Conservation (phyloP, 2,113 vertebrate genomes). For the Otus sunia region DNA sequence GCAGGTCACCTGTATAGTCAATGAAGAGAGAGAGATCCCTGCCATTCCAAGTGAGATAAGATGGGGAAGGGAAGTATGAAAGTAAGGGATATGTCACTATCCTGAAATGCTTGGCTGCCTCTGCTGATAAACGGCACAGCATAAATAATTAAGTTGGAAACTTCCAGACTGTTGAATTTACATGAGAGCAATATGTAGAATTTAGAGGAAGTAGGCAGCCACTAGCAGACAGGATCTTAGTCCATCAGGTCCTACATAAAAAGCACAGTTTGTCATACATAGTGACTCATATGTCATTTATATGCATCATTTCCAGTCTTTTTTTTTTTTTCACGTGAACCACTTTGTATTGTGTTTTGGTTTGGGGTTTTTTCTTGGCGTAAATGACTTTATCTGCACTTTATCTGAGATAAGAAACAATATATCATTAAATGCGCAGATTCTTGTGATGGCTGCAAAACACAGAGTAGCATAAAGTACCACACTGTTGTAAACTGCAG, state of each 20-base stretch:
- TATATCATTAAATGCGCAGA: not conserved
- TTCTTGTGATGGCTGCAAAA: not conserved
- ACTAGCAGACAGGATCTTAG: not conserved
- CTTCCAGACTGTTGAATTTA: not conserved
- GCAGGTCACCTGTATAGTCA: not conserved
- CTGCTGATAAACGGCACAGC: not conserved
- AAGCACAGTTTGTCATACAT: not conserved
- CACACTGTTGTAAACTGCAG: not conserved
- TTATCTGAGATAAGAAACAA: not conserved
- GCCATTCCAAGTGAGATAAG: not conserved
- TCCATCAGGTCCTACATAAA: not conserved
- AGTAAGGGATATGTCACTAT: not conserved
- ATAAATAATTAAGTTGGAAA: not conserved
- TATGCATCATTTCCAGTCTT: not conserved
- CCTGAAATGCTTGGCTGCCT: not conserved
- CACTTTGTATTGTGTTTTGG: not conserved
- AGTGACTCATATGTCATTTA: not conserved
- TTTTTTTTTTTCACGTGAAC: not conserved
- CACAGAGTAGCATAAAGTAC: not conserved
- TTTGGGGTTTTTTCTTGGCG: not conserved
- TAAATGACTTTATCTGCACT: not conserved
- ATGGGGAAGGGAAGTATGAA: rapidly evolving
- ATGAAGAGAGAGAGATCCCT: not conserved
- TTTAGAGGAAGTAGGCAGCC: not conserved
- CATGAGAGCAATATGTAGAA: not conserved